A percentile compares a stretch with the other conserved stretches of the same genome.
These are phyloP conservation scores for Drosophila subpulchrella DNA, from an alignment of 1,140 invertebrate species.

Conservation along the genomic window DNA sequence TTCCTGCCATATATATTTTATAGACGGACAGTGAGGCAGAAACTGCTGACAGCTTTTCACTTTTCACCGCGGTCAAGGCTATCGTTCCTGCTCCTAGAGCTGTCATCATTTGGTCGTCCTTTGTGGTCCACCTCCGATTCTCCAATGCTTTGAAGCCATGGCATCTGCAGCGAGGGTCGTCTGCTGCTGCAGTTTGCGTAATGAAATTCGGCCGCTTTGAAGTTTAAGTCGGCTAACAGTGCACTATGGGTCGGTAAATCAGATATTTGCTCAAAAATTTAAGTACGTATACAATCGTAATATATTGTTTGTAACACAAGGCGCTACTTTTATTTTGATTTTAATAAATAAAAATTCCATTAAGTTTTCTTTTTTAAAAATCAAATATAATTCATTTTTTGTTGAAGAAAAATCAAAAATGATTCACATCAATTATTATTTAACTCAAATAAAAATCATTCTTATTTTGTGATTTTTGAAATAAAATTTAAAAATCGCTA, in stretches of 20 bases:
- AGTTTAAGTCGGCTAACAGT: conserved; percentile 30
- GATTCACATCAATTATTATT: no score
- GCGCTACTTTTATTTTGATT: no score
- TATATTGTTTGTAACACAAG: no score
- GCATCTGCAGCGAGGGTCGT: conserved; percentile 50
- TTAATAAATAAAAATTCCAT: no score
- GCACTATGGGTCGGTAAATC: not conserved
- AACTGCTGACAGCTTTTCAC: conserved; percentile 74
- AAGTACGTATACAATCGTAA: not conserved
- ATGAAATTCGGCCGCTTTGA: conserved; percentile 71
- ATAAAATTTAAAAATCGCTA: no score
- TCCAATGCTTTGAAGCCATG: conserved; percentile 8
- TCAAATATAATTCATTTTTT: no score
- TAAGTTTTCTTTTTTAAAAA: no score
- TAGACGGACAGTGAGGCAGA: conserved; percentile 45
- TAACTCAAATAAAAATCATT: no score
- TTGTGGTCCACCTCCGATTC: conserved; percentile 27
- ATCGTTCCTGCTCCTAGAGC: conserved; percentile 30
- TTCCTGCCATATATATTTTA: conserved; percentile 43
- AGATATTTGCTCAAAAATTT: not conserved
- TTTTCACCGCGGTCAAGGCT: conserved; percentile 79
- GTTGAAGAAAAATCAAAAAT: no score
- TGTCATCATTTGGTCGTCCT: conserved; percentile 41
- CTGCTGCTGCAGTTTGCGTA: conserved; percentile 40
- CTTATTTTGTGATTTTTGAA: no score